phyloP scores from a whole-genome alignment of 2,888 invertebrate genomes.

The Catocala fraxini region DNA sequence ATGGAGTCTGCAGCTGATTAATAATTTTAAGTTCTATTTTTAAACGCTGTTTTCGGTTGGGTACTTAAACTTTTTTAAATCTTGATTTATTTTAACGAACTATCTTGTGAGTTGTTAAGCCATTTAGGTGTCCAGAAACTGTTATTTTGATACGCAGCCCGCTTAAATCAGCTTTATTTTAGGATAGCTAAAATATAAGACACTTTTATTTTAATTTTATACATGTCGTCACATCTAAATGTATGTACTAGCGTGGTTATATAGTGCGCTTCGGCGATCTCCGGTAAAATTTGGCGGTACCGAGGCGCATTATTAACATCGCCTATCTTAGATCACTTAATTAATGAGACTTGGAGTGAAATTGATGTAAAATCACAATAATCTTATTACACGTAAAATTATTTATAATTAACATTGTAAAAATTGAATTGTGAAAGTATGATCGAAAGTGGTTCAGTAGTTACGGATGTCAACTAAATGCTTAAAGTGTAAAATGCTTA shows the following conservation, averaged over 20 bases:
- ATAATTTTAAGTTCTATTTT: too few species aligned
- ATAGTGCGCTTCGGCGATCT: not conserved
- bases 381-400: not conserved
- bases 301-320: not conserved
- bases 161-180: conserved; percentile 43
- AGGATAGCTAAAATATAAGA: conserved; percentile 29
- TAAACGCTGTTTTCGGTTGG: too few species aligned
- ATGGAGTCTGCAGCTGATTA: too few species aligned
- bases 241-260: not conserved
- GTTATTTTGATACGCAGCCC: conserved; percentile 31
- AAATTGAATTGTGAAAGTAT: not conserved
- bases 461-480: not conserved
- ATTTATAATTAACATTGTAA: conserved; percentile 7
- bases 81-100: too few species aligned
- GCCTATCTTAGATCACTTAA: not conserved
- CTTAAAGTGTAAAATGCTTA: too few species aligned
- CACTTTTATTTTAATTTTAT: conserved; percentile 10
- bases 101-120: too few species aligned
- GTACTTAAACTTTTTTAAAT: too few species aligned
- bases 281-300: too few species aligned
- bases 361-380: not conserved
- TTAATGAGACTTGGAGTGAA: conserved; percentile 4
- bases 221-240: not conserved
- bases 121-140: not conserved
- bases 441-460: not conserved